A percentile compares a stretch with the other conserved stretches of the same genome.
These are phyloP conservation scores for Pachypsylla venusta DNA, from an alignment of 1,140 invertebrate species.

Conservation along the genomic window DNA sequence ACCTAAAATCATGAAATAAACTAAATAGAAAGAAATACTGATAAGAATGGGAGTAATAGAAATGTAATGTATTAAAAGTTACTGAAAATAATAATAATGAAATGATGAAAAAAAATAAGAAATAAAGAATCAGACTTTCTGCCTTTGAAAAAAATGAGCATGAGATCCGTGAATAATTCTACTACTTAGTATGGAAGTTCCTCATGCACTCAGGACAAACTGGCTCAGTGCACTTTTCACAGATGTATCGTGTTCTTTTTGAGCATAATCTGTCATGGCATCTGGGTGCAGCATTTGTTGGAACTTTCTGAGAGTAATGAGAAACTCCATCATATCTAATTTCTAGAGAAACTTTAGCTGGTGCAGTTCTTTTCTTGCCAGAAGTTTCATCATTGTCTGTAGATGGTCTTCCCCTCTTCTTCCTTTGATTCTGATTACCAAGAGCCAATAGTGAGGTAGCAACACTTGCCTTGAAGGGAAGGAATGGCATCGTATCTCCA, in stretches of 20 bases:
- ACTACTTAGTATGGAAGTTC: conserved; percentile 15
- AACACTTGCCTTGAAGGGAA: neutral
- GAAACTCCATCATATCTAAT: neutral
- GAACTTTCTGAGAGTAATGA: neutral
- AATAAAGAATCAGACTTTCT: no score
- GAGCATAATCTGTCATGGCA: neutral
- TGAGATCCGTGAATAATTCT: no score
- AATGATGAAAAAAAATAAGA: no score
- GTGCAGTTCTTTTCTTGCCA: neutral
- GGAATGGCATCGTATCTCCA: neutral
- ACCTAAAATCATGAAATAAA: no score
- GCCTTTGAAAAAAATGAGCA: no score
- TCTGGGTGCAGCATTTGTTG: neutral
- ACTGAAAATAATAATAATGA: no score
- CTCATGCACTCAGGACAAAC: conserved; percentile 17
- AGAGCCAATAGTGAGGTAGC: neutral
- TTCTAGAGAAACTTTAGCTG: neutral
- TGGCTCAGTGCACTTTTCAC: conserved; percentile 16
- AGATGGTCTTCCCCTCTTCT: neutral
- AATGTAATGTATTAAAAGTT: no score
- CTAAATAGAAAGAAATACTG: no score
- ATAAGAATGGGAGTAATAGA: no score
- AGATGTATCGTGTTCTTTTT: conserved; percentile 13
- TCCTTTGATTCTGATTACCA: neutral
- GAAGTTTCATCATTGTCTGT: neutral